Evolutionary conservation across 2,113 vertebrate genomes (phyloP).

Genomic region (Campylomormyrus tamandua): DNA sequence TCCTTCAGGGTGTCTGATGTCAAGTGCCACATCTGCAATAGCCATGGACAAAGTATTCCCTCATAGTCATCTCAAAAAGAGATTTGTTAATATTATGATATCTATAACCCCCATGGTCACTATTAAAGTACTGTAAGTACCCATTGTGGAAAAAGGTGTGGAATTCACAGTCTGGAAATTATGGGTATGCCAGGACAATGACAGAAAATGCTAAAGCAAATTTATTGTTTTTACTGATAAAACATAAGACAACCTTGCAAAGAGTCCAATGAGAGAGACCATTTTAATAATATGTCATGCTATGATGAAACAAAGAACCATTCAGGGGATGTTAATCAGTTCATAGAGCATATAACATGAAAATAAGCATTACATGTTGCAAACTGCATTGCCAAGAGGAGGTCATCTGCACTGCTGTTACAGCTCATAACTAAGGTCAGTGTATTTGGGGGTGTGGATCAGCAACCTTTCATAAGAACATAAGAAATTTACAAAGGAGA

Average conservation of each 20-base stretch:
- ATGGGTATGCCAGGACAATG: background rate
- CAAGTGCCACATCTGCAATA: background rate
- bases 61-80: background rate
- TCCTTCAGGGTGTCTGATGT: background rate
- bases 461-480: background rate
- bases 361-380: background rate
- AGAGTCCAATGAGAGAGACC: background rate
- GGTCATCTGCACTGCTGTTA: background rate
- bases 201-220: background rate
- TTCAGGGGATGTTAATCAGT: background rate
- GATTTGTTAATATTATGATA: background rate
- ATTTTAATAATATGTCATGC: background rate
- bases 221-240: background rate
- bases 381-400: background rate
- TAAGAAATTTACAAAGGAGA: no score
- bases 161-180: background rate
- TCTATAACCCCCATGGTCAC: background rate
- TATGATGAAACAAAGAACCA: background rate
- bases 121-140: background rate
- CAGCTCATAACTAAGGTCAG: background rate
- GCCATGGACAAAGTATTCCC: background rate
- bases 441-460: background rate
- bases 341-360: background rate
- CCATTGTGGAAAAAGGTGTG: background rate
- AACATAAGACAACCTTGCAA: background rate